phyloP scores from a whole-genome alignment of 2,797 vertebrate species.

The Acomys russatus region DNA sequence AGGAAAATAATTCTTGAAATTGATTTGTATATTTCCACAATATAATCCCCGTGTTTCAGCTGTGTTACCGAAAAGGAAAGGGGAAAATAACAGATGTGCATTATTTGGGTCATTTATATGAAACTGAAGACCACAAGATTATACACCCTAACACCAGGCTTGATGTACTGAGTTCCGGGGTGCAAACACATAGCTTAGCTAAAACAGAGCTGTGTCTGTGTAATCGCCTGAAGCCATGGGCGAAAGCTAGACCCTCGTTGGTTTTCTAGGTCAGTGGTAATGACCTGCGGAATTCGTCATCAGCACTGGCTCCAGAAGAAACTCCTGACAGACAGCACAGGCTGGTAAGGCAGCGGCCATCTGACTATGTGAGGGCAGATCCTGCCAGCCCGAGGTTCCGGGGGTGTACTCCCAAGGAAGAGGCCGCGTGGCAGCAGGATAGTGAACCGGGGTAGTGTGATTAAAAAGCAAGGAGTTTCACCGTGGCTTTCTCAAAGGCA shows the following conservation, averaged over 20 bases:
- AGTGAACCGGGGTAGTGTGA: neutral
- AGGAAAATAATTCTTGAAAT: constrained; percentile 13
- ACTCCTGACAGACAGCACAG: neutral
- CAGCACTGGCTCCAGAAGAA: neutral
- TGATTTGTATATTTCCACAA: constrained; percentile 34
- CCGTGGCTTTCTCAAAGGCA: constrained; percentile 30
- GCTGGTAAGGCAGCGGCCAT: neutral
- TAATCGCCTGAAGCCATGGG: neutral
- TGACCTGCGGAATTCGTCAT: constrained; percentile 50
- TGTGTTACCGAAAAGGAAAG: neutral
- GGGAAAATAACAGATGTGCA: neutral
- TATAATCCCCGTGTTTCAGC: neutral
- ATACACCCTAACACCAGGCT: neutral
- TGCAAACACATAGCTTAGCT: neutral
- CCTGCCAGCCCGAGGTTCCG: neutral
- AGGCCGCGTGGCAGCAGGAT: neutral
- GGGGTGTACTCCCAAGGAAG: neutral
- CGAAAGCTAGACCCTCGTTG: constrained; percentile 56
- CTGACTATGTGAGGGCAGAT: neutral
- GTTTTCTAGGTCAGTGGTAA: constrained; percentile 60
- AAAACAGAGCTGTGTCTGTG: neutral
- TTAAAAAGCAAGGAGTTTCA: neutral
- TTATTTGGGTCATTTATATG: neutral
- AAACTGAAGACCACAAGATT: neutral
- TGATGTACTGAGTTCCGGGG: neutral